These are phyloP conservation scores for Eupithecia dodoneata DNA, from an alignment of 2,888 invertebrate species.

Conservation along the genomic window DNA sequence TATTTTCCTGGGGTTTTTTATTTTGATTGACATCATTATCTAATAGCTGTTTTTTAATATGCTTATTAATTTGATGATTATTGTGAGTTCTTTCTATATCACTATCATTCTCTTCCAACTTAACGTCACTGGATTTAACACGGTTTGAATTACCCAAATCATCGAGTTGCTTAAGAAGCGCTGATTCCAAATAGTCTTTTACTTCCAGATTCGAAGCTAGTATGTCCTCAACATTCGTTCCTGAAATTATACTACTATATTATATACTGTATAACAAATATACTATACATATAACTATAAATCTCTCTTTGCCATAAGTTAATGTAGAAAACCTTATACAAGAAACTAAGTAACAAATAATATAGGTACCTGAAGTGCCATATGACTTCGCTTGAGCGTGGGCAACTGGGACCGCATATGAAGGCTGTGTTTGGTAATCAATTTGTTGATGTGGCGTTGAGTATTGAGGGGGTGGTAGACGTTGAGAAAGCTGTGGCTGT, in stretches of 20 bases:
- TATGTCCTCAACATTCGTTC: slow-evolving; percentile 1
- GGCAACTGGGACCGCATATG: not conserved
- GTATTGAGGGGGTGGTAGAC: not conserved
- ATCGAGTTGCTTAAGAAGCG: slow-evolving; percentile 2
- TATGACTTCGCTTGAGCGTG: not conserved
- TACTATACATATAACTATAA: not conserved
- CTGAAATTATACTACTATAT: slow-evolving; percentile 10
- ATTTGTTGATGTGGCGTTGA: not conserved
- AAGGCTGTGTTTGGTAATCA: not conserved
- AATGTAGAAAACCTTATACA: not conserved
- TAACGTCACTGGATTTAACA: slow-evolving; percentile 18
- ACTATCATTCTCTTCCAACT: slow-evolving; percentile 1
- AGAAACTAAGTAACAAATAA: not conserved
- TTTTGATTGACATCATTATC: slow-evolving; percentile 2
- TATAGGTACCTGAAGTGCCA: slow-evolving; percentile 11
- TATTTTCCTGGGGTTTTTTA: not conserved
- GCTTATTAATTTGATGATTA: not conserved
- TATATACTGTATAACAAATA: no score
- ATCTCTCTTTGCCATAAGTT: slow-evolving; percentile 85
- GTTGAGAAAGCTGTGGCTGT: not conserved
- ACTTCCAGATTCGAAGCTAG: slow-evolving; percentile 11
- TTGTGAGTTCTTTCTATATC: not conserved
- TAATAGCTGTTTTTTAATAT: not conserved
- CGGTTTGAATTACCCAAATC: slow-evolving; percentile 17
- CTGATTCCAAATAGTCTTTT: slow-evolving; percentile 8